Conservation (phyloP, 1,140 invertebrate genomes). For the Lucilia sericata region DNA sequence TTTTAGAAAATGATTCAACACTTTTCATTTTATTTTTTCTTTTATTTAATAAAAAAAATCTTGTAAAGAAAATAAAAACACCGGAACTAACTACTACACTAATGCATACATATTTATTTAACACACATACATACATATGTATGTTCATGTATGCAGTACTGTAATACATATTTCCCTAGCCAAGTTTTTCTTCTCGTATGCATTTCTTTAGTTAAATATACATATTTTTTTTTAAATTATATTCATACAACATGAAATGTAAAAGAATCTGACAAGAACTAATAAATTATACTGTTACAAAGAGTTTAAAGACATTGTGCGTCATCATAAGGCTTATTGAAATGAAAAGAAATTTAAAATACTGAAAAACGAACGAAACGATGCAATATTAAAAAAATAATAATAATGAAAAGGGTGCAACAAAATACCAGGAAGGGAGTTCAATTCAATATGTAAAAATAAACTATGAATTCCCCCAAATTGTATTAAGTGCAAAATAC, state of each 20-base stretch:
- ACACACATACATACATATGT: too few species aligned
- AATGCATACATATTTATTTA: too few species aligned
- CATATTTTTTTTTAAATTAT: not conserved
- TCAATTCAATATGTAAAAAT: not conserved
- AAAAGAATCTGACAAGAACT: conserved; percentile 20
- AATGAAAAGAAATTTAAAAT: not conserved
- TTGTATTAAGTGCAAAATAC: not conserved
- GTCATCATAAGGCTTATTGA: not conserved
- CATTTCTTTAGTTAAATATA: not conserved
- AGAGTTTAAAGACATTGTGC: not conserved
- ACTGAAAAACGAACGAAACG: not conserved
- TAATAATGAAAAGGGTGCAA: not conserved
- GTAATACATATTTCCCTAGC: not conserved
- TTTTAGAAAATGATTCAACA: too few species aligned
- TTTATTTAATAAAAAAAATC: too few species aligned
- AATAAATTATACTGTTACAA: not conserved
- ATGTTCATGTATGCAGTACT: too few species aligned
- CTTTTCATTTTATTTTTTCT: too few species aligned
- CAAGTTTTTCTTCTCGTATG: not conserved
- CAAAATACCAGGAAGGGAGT: not conserved
- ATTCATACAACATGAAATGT: not conserved
- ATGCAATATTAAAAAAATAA: not conserved
- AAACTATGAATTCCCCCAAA: not conserved
- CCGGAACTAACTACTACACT: not conserved
- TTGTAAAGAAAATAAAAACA: not conserved